Conservation (phyloP, 2,888 invertebrate species). For the Tenthredo amoena region DNA sequence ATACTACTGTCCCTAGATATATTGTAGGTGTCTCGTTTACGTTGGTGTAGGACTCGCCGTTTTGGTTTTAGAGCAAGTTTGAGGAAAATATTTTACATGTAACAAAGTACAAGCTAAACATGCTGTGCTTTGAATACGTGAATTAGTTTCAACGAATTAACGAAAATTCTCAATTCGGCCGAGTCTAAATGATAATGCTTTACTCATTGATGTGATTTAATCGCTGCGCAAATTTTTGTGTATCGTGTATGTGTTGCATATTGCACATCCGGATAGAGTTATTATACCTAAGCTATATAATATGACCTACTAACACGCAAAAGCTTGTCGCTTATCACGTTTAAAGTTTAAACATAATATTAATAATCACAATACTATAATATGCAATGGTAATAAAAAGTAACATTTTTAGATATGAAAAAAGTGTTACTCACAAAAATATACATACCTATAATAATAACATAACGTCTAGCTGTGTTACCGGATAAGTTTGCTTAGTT, state of each 20-base stretch:
- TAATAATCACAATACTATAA: constrained; percentile 33
- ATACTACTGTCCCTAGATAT: constrained; percentile 73
- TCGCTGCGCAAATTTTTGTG: constrained; percentile 72
- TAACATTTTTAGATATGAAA: constrained; percentile 41
- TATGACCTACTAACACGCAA: constrained; percentile 52
- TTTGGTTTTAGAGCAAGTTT: neutral
- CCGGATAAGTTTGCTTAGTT: constrained; percentile 52
- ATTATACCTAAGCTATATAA: constrained; percentile 41
- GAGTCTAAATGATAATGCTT: constrained; percentile 48
- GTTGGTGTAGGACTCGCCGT: constrained; percentile 62
- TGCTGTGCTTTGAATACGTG: neutral
- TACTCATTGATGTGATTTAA: constrained; percentile 76
- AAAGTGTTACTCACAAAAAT: constrained; percentile 43
- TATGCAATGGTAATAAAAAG: constrained; percentile 24
- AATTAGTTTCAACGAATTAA: constrained; percentile 30
- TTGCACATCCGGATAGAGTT: constrained; percentile 66
- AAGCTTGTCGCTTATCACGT: constrained; percentile 52
- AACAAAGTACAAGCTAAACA: neutral
- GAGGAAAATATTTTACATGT: neutral
- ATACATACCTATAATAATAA: constrained; percentile 31
- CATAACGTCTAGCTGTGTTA: constrained; percentile 52
- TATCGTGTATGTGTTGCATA: constrained; percentile 74
- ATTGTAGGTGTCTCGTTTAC: constrained; percentile 73
- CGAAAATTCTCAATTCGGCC: constrained; percentile 35
- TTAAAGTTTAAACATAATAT: constrained; percentile 49